Evolutionary conservation across 2,888 invertebrate species (phyloP).

Genomic region (Trissolcus japonicus): DNA sequence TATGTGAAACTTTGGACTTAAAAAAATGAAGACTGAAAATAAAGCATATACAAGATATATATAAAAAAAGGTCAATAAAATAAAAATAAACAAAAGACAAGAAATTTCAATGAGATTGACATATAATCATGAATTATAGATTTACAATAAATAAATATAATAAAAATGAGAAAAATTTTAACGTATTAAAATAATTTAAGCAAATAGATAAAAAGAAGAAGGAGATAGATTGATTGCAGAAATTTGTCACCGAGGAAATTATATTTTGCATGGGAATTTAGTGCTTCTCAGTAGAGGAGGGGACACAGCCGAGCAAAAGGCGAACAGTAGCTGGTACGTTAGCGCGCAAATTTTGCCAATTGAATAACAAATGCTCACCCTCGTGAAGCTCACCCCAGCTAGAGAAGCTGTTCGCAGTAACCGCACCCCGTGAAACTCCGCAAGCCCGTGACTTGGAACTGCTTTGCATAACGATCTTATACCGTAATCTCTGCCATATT

Average conservation of each 20-base stretch:
- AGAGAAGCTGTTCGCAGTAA: slow-evolving; percentile 68
- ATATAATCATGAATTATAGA: no score
- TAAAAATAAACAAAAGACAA: no score
- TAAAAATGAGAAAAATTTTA: no score
- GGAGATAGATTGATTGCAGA: no score
- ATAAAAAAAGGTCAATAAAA: no score
- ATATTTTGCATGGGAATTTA: neutral
- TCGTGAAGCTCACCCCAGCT: slow-evolving; percentile 71
- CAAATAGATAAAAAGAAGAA: no score
- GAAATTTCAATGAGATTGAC: no score
- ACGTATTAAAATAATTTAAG: no score
- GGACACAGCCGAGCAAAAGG: slow-evolving; percentile 23
- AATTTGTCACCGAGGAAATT: neutral
- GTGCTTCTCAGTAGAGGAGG: no score
- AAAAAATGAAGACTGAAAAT: no score
- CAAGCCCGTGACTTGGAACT: slow-evolving; percentile 50
- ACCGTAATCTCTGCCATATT: slow-evolving; percentile 73
- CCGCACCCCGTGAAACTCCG: slow-evolving; percentile 69
- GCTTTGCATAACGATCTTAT: slow-evolving; percentile 75
- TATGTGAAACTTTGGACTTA: slow-evolving; percentile 28
- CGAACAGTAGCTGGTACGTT: slow-evolving; percentile 64
- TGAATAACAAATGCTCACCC: slow-evolving; percentile 75
- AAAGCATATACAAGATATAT: no score
- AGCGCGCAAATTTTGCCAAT: slow-evolving; percentile 66
- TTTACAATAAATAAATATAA: no score